Percentiles rank a stretch among this genome's conserved stretches.
These are phyloP conservation scores for Tetramorium parvispinum DNA, from an alignment of 1,140 invertebrate species.

Conservation along the genomic window DNA sequence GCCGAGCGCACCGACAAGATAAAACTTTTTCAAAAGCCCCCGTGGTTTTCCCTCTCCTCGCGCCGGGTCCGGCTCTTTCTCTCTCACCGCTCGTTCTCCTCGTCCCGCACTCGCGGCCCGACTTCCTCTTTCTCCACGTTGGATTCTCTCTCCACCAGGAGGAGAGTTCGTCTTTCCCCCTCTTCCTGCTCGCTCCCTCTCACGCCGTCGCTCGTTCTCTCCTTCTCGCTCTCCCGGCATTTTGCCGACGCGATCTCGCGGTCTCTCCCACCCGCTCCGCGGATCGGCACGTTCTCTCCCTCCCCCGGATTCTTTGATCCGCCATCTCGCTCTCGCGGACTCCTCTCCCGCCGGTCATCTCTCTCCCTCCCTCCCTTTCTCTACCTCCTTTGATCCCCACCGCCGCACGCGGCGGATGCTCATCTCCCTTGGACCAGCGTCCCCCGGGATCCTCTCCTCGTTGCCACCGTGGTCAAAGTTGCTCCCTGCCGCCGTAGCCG, in stretches of 20 bases:
- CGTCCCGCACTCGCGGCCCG: neutral
- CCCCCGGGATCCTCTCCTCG: slow-evolving; percentile 46
- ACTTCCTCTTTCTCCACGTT: slow-evolving; percentile 42
- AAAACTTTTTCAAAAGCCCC: slow-evolving; percentile 85
- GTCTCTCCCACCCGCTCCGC: slow-evolving; percentile 28
- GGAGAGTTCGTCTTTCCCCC: slow-evolving; percentile 62
- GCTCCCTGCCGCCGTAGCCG: slow-evolving; percentile 18
- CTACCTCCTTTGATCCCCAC: slow-evolving; percentile 49
- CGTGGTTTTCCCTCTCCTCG: slow-evolving; percentile 76
- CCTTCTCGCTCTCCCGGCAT: slow-evolving; percentile 29
- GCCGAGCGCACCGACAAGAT: slow-evolving; percentile 82
- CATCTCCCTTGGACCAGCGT: slow-evolving; percentile 46
- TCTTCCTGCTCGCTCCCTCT: slow-evolving; percentile 52
- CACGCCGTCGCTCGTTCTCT: slow-evolving; percentile 36
- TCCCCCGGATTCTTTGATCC: slow-evolving; percentile 61
- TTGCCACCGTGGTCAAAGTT: slow-evolving; percentile 47
- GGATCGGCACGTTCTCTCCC: slow-evolving; percentile 42
- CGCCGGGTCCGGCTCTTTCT: slow-evolving; percentile 36
- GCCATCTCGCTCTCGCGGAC: slow-evolving; percentile 37
- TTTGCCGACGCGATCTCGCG: slow-evolving; percentile 46
- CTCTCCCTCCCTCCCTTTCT: slow-evolving; percentile 19
- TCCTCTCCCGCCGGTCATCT: neutral
- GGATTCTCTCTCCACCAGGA: slow-evolving; percentile 53
- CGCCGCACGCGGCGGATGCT: slow-evolving; percentile 9
- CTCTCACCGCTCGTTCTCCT: slow-evolving; percentile 15